phyloP scores from a whole-genome alignment of 2,797 vertebrate genomes.

The Hypotaenidia philippensis region DNA sequence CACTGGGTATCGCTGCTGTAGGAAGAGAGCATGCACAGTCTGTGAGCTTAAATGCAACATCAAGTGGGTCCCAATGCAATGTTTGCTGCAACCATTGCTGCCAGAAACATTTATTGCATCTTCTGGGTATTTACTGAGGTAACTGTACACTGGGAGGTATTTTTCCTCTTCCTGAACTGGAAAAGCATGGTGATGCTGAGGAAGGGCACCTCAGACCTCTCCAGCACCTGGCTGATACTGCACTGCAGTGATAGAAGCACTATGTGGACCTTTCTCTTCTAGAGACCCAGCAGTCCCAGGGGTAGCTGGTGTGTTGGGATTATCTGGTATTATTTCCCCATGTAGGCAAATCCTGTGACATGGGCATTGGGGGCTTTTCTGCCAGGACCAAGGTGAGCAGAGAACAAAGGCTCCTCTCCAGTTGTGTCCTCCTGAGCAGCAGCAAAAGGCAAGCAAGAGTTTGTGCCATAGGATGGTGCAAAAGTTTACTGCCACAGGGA shows the following conservation, averaged over 20 bases:
- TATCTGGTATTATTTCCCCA: neutral
- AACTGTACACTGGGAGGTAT: neutral
- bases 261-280: neutral
- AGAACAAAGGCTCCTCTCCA: neutral
- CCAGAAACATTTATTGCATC: neutral
- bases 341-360: neutral
- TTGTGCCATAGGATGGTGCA: rapidly evolving
- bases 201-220: neutral
- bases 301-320: neutral
- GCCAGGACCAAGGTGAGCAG: too few species aligned
- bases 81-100: neutral
- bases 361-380: neutral
- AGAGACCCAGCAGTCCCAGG: neutral
- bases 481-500: neutral
- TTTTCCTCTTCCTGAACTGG: neutral
- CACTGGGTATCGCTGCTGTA: neutral
- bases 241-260: neutral
- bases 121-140: neutral
- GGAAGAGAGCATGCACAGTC: rapidly evolving
- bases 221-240: neutral
- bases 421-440: rapidly evolving
- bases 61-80: neutral
- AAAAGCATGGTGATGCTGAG: too few species aligned
- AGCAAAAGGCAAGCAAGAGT: neutral
- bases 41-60: neutral